These are phyloP conservation scores for Pteronotus mesoamericanus DNA, from an alignment of 2,797 vertebrate species.

Conservation along the genomic window DNA sequence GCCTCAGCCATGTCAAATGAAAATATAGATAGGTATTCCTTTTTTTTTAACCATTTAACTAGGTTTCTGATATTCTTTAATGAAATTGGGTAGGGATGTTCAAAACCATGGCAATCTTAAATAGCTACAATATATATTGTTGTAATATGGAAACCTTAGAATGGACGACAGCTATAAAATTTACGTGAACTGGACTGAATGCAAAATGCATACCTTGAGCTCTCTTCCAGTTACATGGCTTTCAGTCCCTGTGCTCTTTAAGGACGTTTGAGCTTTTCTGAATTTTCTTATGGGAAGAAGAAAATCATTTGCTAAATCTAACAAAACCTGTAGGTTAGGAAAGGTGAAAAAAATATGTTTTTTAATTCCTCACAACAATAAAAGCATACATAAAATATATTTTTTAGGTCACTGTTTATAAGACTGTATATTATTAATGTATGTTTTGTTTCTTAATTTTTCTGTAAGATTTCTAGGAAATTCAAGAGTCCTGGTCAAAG, in stretches of 20 bases:
- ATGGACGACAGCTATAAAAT: not conserved
- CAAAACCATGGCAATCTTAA: not conserved
- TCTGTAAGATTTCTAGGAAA: not conserved
- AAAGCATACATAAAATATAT: not conserved
- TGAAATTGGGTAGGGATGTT: not conserved
- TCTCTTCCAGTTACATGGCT: not conserved
- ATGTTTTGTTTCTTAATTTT: not conserved
- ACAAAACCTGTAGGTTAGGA: not conserved
- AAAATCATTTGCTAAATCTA: not conserved
- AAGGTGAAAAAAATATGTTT: not conserved
- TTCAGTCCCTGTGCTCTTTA: not conserved
- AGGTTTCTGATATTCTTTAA: slow-evolving; percentile 6
- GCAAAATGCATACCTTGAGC: not conserved
- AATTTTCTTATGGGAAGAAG: not conserved
- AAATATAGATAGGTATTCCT: not conserved
- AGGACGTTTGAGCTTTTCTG: not conserved
- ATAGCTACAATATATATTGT: not conserved
- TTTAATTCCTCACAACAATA: not conserved
- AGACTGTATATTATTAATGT: not conserved
- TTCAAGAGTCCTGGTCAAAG: not conserved
- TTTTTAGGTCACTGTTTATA: not conserved
- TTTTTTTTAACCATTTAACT: not conserved
- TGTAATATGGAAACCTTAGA: not conserved
- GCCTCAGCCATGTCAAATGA: not conserved
- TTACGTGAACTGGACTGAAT: not conserved